Conservation (phyloP, 2,113 vertebrate genomes). For the Tringa solitaria region DNA sequence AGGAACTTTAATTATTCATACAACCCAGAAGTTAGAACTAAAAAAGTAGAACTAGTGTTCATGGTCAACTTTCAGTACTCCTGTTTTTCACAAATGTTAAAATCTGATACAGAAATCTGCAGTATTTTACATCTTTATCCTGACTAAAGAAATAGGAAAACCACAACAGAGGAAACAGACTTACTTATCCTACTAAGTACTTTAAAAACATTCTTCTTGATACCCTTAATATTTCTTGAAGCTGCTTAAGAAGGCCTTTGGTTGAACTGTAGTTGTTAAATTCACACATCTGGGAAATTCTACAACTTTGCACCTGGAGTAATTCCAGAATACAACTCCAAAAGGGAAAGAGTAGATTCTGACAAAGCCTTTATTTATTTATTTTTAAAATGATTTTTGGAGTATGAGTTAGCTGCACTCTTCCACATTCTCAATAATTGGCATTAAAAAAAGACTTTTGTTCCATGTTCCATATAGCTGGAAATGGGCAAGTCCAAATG, state of each 20-base stretch:
- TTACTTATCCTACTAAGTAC: background rate
- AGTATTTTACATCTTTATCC: background rate
- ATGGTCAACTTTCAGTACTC: background rate
- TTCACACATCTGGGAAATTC: conserved; percentile 15
- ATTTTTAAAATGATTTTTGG: background rate
- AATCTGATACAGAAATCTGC: background rate
- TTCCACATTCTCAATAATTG: background rate
- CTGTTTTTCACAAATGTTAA: background rate
- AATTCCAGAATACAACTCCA: background rate
- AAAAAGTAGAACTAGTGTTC: background rate
- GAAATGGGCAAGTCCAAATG: background rate
- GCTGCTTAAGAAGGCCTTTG: background rate
- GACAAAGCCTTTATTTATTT: background rate
- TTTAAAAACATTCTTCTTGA: background rate
- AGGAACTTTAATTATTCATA: background rate
- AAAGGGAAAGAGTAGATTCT: background rate
- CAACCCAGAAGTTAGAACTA: background rate
- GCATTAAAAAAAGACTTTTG: background rate
- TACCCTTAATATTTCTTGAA: background rate
- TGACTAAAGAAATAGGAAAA: background rate
- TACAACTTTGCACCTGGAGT: background rate
- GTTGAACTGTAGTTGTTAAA: conserved; percentile 11
- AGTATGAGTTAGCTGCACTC: background rate
- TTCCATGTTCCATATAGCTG: background rate
- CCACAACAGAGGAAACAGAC: background rate